Percentiles rank a stretch among this genome's conserved stretches.
Conservation (phyloP, 2,888 invertebrate species). For the Drosophila meridiana region DNA sequence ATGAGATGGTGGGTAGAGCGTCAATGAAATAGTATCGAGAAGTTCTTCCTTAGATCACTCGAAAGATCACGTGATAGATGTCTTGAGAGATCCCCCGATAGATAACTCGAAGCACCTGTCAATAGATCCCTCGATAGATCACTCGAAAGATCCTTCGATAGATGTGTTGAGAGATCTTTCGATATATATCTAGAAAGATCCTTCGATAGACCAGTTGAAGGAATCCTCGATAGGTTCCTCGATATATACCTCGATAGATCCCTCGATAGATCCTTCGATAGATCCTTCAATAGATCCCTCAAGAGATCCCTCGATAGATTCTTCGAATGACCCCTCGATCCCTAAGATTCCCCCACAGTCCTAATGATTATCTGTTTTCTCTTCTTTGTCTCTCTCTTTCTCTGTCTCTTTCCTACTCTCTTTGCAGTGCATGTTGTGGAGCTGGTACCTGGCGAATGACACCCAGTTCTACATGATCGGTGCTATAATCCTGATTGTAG, state of each 20-base stretch:
- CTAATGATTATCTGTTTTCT: background rate
- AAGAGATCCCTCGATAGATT: background rate
- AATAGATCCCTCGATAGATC: background rate
- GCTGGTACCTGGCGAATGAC: conserved; percentile 95
- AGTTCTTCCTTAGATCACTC: background rate
- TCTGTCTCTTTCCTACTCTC: background rate
- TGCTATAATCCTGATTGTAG: conserved; percentile 92
- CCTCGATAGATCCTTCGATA: background rate
- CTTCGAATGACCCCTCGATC: background rate
- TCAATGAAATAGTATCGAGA: background rate
- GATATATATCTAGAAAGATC: background rate
- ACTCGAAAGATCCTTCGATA: background rate
- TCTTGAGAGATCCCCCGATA: background rate
- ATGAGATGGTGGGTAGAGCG: conserved; percentile 89
- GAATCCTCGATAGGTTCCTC: background rate
- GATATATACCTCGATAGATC: background rate
- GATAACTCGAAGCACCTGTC: background rate
- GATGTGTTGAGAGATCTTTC: background rate
- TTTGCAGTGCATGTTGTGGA: conserved; percentile 94
- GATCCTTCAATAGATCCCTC: background rate
- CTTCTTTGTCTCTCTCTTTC: background rate
- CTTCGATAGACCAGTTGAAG: background rate
- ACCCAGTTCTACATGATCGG: conserved; percentile 94
- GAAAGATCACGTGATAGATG: too few species aligned
- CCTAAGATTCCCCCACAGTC: background rate